Evolutionary conservation across 2,888 invertebrate species (phyloP), one percentile per base, ranked within the genome.

Genomic region (Palloptera scutellata): DNA sequence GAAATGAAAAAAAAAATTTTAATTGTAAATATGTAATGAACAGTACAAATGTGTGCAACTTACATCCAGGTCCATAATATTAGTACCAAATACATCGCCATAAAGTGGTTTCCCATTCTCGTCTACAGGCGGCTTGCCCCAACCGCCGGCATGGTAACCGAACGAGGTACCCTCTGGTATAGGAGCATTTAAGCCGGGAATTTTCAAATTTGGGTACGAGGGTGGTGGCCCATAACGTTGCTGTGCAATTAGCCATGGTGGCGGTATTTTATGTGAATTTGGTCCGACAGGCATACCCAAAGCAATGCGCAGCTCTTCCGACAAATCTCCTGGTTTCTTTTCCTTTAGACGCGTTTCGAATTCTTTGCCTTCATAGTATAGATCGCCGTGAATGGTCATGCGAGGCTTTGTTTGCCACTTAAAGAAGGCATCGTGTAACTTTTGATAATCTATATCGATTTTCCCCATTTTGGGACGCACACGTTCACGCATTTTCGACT

Each of bases 51-150:
- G 42, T 17, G 15, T 40, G 11, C 5, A 1, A 64, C 73, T 88
- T 76, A 91, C 91, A 83, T 93, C 93, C 51, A 90, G 88, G 1
- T 92, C 91, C 42, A 88, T 88, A 55, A 89, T 87, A 70, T 90
- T 91, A 13, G 95, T 92, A 6, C 98, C 98, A 82, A 99, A 99
- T 2, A 99, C 99, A 85, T 99, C 99, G 1, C 99, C 99, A 83
- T 99, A 99, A 1, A 99, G 86, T 0, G 99, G 99, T 83, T 97
- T 94, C 48, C 99, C 99, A 71, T 92, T 92, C 86, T 98, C 98
- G 86, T 99, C 99, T 0, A 99, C 99, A 0, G 99, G 99, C 12
- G 99, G 99, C 84, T 99, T 99, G 69, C 99, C 98, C 98, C 98
- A 99, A 40, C 98, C 98, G 51, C 97, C 99, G 0, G 98, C 98